Evolutionary conservation across 2,113 vertebrate species (phyloP), one percentile per base, ranked within the genome.

Genomic region (Colossoma macropomum): DNA sequence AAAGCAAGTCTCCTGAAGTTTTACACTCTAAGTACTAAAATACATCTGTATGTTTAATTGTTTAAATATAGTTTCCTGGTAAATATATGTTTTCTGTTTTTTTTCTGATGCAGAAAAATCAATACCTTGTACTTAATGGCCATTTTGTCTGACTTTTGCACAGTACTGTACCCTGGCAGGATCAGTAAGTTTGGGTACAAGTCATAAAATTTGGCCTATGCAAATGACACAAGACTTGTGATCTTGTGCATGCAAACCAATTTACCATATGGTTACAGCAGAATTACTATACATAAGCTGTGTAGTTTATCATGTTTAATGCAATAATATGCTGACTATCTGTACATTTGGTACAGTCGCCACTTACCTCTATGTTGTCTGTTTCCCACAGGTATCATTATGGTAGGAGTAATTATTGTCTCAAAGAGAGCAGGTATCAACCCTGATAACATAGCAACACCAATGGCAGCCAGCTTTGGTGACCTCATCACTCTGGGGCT

Each of bases 391-490:
- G 98, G 97, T 85, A 77, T 97, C 70, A 89, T 98, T 81, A 98
- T 97, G 96, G 95, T 97, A 27, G 96, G 92, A 0, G 94, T 99
- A 63, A 97, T 99, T 82, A 85, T 96, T 0, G 95, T 94, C 38
- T 96, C 96, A 41, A 96, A 95, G 79, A 95, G 93, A 81, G 59
- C 97, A 9, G 95, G 97, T 56, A 91, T 99, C 84, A 99, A 99
- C 89, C 98, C 98, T 7, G 98, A 99, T 91, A 99, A 99, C 21
- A 93, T 99, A 0, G 97, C 97, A 73, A 98, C 97, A 5, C 97
- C 97, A 19, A 95, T 99, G 63, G 98, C 98, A 2, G 97, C 97
- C 16, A 97, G 97, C 91, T 96, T 99, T 56, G 98, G 97, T 62
- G 98, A 99, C 89, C 89, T 99, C 82, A 95, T 97, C 89, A 98